Percentiles rank a stretch among this genome's conserved stretches.
Evolutionary conservation across 2,888 invertebrate genomes (phyloP).

Genomic region (Microplitis manilae): DNA sequence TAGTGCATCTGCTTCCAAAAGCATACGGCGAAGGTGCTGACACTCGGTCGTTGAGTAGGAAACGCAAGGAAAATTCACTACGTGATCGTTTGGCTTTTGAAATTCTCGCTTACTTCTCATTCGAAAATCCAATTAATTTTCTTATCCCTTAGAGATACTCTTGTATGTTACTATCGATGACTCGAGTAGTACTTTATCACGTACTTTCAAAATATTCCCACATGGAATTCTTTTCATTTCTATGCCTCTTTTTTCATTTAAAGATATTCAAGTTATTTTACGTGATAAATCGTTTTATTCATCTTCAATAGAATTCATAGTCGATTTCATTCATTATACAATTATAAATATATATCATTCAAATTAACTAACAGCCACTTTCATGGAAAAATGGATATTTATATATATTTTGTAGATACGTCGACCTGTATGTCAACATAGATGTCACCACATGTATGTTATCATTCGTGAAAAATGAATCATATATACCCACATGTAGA

Average conservation of each 20-base stretch:
- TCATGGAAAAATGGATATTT: no score
- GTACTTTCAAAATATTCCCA: constrained; percentile 7
- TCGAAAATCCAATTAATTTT: constrained; percentile 8
- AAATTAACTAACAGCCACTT: not conserved
- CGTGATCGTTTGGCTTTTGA: constrained; percentile 29
- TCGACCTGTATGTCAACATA: no score
- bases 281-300: not conserved
- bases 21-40: constrained; percentile 38
- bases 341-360: not conserved
- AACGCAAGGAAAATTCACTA: constrained; percentile 29
- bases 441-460: no score
- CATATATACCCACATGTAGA: no score
- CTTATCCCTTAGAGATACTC: constrained; percentile 1
- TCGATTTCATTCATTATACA: not conserved
- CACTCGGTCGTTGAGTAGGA: constrained; percentile 12
- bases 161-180: not conserved
- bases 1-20: constrained; percentile 66
- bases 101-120: not conserved
- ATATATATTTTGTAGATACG: no score
- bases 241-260: not conserved
- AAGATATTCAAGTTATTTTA: not conserved
- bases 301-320: not conserved
- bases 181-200: constrained; percentile 7
- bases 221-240: constrained; percentile 7
- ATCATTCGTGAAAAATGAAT: no score